A percentile compares a stretch with the other conserved stretches of the same genome.
These are phyloP conservation scores for Latrodectus geometricus DNA, from an alignment of 1,140 invertebrate genomes.

Conservation along the genomic window DNA sequence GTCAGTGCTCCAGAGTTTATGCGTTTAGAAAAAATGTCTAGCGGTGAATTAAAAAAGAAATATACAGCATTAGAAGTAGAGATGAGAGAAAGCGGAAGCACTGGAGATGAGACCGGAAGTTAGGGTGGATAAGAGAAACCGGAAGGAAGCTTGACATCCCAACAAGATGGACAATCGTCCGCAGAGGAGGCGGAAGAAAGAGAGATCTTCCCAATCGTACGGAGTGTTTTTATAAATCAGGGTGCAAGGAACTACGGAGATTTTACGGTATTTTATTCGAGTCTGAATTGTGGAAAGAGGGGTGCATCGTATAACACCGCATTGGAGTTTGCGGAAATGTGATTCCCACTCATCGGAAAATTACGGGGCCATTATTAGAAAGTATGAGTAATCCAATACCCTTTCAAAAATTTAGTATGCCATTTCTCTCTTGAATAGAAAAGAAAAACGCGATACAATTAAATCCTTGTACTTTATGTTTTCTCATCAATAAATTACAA, in stretches of 20 bases:
- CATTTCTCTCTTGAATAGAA: too few species aligned
- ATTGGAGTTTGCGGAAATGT: conserved; percentile 10
- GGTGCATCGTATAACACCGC: neutral
- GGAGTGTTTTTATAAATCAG: conserved; percentile 38
- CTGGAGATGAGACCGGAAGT: conserved; percentile 58
- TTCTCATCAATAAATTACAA: too few species aligned
- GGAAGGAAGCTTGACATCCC: conserved; percentile 57
- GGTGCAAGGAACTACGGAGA: conserved; percentile 51
- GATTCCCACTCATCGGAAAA: conserved; percentile 2
- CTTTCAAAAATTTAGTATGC: too few species aligned
- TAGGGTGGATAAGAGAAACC: conserved; percentile 56
- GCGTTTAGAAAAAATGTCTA: neutral
- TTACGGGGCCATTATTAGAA: neutral
- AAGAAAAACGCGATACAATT: too few species aligned
- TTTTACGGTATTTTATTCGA: conserved; percentile 22
- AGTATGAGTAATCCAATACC: neutral
- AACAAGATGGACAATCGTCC: conserved; percentile 56
- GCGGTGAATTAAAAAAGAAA: conserved; percentile 2
- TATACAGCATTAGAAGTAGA: conserved; percentile 26
- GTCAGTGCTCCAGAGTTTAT: neutral
- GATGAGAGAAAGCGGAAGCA: conserved; percentile 46
- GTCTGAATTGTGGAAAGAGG: neutral
- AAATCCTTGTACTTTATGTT: too few species aligned
- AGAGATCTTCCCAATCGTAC: conserved; percentile 35
- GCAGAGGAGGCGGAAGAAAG: neutral